phyloP scores from a whole-genome alignment of 1,140 invertebrate species.

The Prorops nasuta region DNA sequence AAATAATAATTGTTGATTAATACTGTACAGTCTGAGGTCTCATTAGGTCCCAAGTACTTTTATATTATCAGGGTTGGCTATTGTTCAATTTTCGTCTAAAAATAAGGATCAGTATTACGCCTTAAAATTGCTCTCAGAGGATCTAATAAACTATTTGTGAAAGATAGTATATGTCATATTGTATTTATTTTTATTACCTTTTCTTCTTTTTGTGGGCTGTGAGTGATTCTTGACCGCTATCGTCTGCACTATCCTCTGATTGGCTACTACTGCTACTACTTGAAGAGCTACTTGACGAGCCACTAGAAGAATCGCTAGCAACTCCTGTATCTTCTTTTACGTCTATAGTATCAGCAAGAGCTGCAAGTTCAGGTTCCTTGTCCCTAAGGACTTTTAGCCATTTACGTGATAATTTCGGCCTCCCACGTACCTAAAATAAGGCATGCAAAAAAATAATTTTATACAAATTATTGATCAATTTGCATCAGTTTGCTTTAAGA shows the following conservation, averaged over 20 bases:
- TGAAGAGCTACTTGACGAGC: constrained; percentile 82
- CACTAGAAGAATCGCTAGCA: constrained; percentile 91
- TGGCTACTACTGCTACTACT: constrained; percentile 61
- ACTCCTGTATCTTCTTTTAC: constrained; percentile 84
- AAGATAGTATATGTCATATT: neutral
- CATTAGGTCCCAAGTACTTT: constrained; percentile 42
- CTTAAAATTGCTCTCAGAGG: constrained; percentile 35
- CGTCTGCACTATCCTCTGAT: constrained; percentile 68
- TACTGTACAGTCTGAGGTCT: constrained; percentile 56
- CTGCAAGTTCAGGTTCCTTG: constrained; percentile 80
- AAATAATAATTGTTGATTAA: constrained; percentile 55
- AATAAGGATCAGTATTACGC: constrained; percentile 39
- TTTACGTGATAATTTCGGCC: constrained; percentile 87
- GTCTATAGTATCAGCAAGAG: constrained; percentile 83
- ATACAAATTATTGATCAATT: no score
- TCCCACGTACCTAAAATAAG: constrained; percentile 64
- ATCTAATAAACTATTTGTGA: constrained; percentile 15
- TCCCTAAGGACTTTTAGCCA: constrained; percentile 60
- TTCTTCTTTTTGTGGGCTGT: constrained; percentile 86
- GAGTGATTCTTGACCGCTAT: constrained; percentile 84
- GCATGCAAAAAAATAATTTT: constrained; percentile 5
- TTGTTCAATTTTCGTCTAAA: constrained; percentile 55
- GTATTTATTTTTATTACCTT: constrained; percentile 43
- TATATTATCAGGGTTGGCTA: constrained; percentile 53
- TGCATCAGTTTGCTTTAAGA: no score